Evolutionary conservation across 2,888 invertebrate genomes (phyloP).

Genomic region (Brachyopa scutellaris): DNA sequence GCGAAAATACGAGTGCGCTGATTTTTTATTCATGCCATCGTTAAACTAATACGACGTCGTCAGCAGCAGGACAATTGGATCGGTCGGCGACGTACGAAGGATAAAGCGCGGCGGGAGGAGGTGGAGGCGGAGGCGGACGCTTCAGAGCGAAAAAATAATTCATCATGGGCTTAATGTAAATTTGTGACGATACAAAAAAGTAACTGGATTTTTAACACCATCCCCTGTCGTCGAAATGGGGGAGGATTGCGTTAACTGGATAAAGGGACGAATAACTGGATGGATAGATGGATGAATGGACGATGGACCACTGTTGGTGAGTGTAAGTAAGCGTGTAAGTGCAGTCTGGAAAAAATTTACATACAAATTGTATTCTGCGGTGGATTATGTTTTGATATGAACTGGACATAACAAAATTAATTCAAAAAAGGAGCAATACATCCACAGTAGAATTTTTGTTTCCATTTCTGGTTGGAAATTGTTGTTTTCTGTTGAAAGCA

Average conservation of each 20-base stretch:
- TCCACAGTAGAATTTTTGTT: constrained; percentile 43
- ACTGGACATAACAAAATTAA: constrained; percentile 70
- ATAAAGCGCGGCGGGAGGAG: background rate
- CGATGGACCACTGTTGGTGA: constrained; percentile 54
- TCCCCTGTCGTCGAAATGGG: constrained; percentile 37
- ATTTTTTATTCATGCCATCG: constrained; percentile 67
- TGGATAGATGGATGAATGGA: constrained; percentile 34
- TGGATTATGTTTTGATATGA: constrained; percentile 74
- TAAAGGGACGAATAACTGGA: constrained; percentile 29
- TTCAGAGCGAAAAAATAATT: constrained; percentile 60
- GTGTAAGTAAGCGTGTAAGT: constrained; percentile 73
- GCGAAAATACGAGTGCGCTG: constrained; percentile 57
- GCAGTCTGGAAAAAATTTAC: constrained; percentile 75
- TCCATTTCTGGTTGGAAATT: constrained; percentile 7
- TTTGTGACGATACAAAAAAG: constrained; percentile 69
- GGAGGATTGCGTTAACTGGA: constrained; percentile 22
- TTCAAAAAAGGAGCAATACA: constrained; percentile 64
- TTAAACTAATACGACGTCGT: constrained; percentile 65
- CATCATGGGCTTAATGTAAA: constrained; percentile 71
- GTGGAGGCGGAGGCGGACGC: constrained; percentile 4
- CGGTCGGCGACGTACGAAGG: constrained; percentile 7
- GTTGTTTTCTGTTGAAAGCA: background rate
- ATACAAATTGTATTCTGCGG: constrained; percentile 75
- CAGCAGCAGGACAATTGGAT: constrained; percentile 62
- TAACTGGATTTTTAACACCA: constrained; percentile 71